Evolutionary conservation across 1,140 invertebrate species (phyloP).

Genomic region (Drosophila auraria): DNA sequence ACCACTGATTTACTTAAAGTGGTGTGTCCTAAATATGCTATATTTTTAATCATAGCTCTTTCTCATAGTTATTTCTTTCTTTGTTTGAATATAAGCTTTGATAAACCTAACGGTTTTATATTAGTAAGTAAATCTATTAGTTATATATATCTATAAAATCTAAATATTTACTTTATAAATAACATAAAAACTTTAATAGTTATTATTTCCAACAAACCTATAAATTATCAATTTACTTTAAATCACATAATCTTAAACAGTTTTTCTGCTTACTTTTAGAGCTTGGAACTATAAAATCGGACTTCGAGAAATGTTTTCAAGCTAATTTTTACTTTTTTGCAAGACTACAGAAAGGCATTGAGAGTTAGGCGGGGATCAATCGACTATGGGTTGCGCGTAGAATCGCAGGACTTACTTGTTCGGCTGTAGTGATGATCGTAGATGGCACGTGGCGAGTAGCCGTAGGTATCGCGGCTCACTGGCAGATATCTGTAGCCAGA

Average conservation of each 20-base stretch:
- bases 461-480: conserved; percentile 94
- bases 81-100: too few species aligned
- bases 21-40: neutral
- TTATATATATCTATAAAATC: too few species aligned
- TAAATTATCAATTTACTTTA: too few species aligned
- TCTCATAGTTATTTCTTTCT: neutral
- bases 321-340: conserved; percentile 1
- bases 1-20: neutral
- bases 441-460: conserved; percentile 93
- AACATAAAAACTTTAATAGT: too few species aligned
- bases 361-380: conserved; percentile 33
- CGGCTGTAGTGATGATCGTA: conserved; percentile 94
- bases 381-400: neutral
- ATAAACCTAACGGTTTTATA: too few species aligned
- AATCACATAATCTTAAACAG: too few species aligned
- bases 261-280: neutral
- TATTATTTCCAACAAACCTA: too few species aligned
- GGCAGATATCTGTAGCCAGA: conserved; percentile 95
- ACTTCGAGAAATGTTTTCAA: neutral
- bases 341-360: conserved; percentile 2
- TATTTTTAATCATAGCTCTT: neutral
- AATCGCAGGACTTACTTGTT: conserved; percentile 89
- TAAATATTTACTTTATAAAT: too few species aligned
- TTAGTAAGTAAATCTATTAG: too few species aligned
- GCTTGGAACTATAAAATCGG: neutral